Evolutionary conservation across 1,140 invertebrate genomes (phyloP), one percentile per base, ranked within the genome.

Genomic region (Drosophila kikkawai): DNA sequence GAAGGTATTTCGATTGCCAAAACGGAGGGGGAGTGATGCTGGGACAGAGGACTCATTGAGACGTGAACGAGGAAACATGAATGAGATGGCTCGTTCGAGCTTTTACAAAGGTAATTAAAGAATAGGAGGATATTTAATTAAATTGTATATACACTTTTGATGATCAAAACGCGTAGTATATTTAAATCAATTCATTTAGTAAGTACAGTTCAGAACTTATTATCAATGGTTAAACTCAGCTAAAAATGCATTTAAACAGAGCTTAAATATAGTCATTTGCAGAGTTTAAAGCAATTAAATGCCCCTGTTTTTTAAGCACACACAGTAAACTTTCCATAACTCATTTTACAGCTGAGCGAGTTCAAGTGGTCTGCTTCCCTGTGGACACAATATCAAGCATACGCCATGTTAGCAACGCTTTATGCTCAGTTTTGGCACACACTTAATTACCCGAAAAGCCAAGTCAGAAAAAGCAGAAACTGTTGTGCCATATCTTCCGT

Each of bases 371-470:
- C 17, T 37, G 19, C 26, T n/a, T 29, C 22, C 42, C 37, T 4
- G 45, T 37, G 34, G 26, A 58, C 44, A 50, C 48, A 61, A 69
- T 69, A 82, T 83, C 22, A 82, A 75, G 79, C 74, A 86, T 86
- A 86, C 65, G 79, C 61, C 61, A 51, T 37, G 61, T 67, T 47
- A 39, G 61, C 60, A 60, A 48, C 41, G 48, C 26, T 70, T 68
- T 17, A 68, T 36, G 48, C 34, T 32, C 68, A 53, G 66, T 67
- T 32, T 50, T 66, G 36, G 41, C 44, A 80, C 71, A 79, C 66
- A 61, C 63, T 75, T 83, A 87, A 86, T 86, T 87, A 79, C 75
- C 55, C 68, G 42, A 57, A 77, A 67, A 77, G 47, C 50, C 44
- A 61, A 29, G 42, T 42, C 50, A 37, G 55, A 47, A 59, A 42